Evolutionary conservation across 2,888 invertebrate species (phyloP).

Genomic region (Bhutanitis thaidina): DNA sequence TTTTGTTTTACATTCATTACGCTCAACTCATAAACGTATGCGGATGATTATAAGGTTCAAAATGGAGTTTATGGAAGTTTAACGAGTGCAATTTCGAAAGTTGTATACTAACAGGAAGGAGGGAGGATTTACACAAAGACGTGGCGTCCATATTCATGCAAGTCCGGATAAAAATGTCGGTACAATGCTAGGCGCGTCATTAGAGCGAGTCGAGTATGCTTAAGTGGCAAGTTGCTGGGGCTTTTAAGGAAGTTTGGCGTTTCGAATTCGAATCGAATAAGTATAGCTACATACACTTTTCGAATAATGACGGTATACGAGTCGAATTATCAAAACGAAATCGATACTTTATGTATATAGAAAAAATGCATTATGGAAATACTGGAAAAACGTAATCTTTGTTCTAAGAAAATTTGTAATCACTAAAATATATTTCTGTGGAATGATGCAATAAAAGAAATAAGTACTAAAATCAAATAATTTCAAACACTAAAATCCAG

Average conservation of each 20-base stretch:
- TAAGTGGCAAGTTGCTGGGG: slow-evolving; percentile 50
- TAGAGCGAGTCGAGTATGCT: slow-evolving; percentile 38
- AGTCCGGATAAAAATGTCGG: slow-evolving; percentile 53
- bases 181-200: slow-evolving; percentile 56
- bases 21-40: slow-evolving; percentile 4
- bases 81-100: slow-evolving; percentile 6
- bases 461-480: too few relatives aligned
- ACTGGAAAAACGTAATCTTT: too few relatives aligned
- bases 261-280: neutral
- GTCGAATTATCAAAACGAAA: too few relatives aligned
- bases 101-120: slow-evolving; percentile 30
- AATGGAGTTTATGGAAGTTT: slow-evolving; percentile 17
- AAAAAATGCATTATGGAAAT: too few relatives aligned
- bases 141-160: slow-evolving; percentile 49
- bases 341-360: too few relatives aligned
- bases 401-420: too few relatives aligned
- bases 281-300: too few relatives aligned
- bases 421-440: too few relatives aligned
- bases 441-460: too few relatives aligned
- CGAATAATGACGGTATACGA: too few relatives aligned
- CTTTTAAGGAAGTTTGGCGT: slow-evolving; percentile 5
- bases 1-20: slow-evolving; percentile 16
- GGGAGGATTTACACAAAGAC: slow-evolving; percentile 41
- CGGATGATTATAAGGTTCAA: slow-evolving; percentile 18
- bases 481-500: too few relatives aligned